Percentiles rank a stretch among this genome's conserved stretches.
These are phyloP conservation scores for Temnothorax longispinosus DNA, from an alignment of 1,140 invertebrate species.

Conservation along the genomic window DNA sequence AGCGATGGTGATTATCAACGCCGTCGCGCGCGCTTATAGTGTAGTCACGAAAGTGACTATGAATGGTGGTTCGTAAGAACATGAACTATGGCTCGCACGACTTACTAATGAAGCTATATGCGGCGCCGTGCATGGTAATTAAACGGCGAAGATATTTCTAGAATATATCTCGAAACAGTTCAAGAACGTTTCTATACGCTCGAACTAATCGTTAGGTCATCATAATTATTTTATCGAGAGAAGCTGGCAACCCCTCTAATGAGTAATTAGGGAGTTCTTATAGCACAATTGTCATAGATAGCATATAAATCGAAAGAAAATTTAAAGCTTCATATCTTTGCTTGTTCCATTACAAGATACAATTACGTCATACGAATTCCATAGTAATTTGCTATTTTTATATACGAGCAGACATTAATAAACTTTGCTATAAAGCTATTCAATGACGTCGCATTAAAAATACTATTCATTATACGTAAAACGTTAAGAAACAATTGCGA, in stretches of 20 bases:
- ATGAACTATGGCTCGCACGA: slow-evolving; percentile 24
- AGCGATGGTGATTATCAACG: slow-evolving; percentile 45
- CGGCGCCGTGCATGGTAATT: slow-evolving; percentile 29
- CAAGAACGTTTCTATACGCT: not conserved
- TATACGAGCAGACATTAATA: not conserved
- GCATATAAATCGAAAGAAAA: not conserved
- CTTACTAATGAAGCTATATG: slow-evolving; percentile 46
- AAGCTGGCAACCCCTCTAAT: not conserved
- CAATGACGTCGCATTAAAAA: not conserved
- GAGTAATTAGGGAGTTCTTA: not conserved
- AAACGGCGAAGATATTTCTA: slow-evolving; percentile 30
- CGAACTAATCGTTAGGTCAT: not conserved
- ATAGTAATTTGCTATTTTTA: not conserved
- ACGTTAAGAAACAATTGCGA: not conserved
- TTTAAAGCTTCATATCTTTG: not conserved
- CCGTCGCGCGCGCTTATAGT: slow-evolving; percentile 54
- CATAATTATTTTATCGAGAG: not conserved
- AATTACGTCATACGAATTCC: not conserved
- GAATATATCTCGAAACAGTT: slow-evolving; percentile 12
- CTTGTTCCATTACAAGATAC: not conserved
- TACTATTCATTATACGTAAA: not conserved
- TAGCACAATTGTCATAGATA: not conserved
- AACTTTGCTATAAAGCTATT: not conserved
- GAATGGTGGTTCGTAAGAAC: slow-evolving; percentile 26
- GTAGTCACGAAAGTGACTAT: slow-evolving; percentile 40